Evolutionary conservation across 2,113 vertebrate genomes (phyloP), one percentile per base, ranked within the genome.

Genomic region (Xiphophorus couchianus): DNA sequence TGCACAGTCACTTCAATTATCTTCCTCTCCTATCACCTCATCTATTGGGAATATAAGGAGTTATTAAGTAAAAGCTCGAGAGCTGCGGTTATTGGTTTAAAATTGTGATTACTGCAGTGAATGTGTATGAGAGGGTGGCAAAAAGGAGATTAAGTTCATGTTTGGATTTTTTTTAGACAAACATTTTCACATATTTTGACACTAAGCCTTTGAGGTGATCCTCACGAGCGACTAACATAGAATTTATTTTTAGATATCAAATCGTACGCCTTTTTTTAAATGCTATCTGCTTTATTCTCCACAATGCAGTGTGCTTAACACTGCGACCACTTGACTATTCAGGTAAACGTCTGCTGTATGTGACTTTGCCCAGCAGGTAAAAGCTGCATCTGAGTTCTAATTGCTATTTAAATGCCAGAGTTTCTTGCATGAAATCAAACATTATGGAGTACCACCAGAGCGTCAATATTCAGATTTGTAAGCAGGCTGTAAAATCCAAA

Each of bases 1-100:
- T 93, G 91, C 93, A 94, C 93, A 91, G 92, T 94, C 94, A 92
- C 79, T 76, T 94, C 95, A 94, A 94, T 96, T 96, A 96, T 96
- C 94, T 94, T 94, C 93, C 95, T 95, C 80, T 85, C 58, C 81
- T 76, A 83, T 89, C 87, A 80, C 39, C 77, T n/a, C 29, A 74
- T 90, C 85, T 86, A 76, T 81, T 81, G 91, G 89, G 84, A 93
- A 95, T 95, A 93, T 93, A 89, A 68, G 70, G 94, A 94, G 94
- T 96, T 90, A 94, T 96, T 96, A 96, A 96, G 95, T 94, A 95
- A 95, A 92, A 93, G 87, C 91, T 69, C 76, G 85, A 90, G 90
- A 3, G 6, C 78, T 33, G 66, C 35, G 14, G 68, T 84, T 89
- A 88, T 91, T 89, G 77, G 86, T 85, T 89, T 87, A 85, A 91